Conservation (phyloP, 2,888 invertebrate species). For the Vannuccia rotundouncinata region DNA sequence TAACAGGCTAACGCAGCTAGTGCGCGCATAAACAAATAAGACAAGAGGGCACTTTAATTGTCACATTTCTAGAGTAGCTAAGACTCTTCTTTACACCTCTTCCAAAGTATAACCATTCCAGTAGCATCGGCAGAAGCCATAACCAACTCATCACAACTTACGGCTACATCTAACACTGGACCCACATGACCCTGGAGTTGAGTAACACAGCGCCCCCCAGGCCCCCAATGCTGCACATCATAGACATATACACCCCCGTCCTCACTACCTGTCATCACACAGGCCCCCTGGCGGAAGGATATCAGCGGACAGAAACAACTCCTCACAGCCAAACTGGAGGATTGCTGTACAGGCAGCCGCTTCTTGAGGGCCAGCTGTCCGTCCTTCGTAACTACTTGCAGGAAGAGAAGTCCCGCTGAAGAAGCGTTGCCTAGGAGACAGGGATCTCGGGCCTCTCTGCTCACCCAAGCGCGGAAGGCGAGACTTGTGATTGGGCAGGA, state of each 20-base stretch:
- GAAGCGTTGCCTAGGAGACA: slow-evolving; percentile 69
- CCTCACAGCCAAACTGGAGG: slow-evolving; percentile 47
- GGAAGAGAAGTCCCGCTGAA: slow-evolving; percentile 29
- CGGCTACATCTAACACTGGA: slow-evolving; percentile 74
- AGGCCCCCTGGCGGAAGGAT: slow-evolving; percentile 73
- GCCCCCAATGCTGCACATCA: slow-evolving; percentile 63
- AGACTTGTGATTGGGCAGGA: slow-evolving; percentile 65
- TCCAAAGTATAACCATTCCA: slow-evolving; percentile 59
- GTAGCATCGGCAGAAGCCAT: slow-evolving; percentile 75
- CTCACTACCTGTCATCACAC: slow-evolving; percentile 72
- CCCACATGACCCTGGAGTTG: slow-evolving; percentile 70
- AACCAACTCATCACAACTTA: slow-evolving; percentile 79
- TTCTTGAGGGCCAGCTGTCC: slow-evolving; percentile 65
- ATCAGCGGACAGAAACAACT: slow-evolving; percentile 69
- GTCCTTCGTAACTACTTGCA: slow-evolving; percentile 38
- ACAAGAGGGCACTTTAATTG: too few relatives aligned
- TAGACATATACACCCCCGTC: slow-evolving; percentile 72
- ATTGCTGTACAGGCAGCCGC: slow-evolving; percentile 64
- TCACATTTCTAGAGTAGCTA: too few relatives aligned
- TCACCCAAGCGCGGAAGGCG: slow-evolving; percentile 74
- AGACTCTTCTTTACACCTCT: slow-evolving; percentile 43
- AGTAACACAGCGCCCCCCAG: slow-evolving; percentile 59
- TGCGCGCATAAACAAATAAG: too few relatives aligned
- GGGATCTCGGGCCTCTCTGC: slow-evolving; percentile 67
- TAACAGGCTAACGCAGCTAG: too few relatives aligned